Evolutionary conservation across 2,797 vertebrate species (phyloP), one percentile per base, ranked within the genome.

Genomic region (Ctenopoma kingsleyae): DNA sequence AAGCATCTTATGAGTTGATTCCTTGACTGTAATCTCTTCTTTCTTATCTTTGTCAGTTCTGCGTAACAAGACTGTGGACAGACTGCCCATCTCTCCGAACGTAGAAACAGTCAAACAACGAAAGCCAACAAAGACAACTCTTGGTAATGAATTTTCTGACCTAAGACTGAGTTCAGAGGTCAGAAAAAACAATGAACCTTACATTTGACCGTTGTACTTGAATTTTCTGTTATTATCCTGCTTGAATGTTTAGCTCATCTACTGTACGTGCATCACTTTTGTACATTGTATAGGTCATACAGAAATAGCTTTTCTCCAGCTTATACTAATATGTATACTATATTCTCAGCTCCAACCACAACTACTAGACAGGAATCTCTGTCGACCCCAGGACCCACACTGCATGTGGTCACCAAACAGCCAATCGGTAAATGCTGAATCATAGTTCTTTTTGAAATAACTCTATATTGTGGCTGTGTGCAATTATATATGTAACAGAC

Each of bases 331-430:
- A 3, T 67, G 7, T 30, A 59, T 58, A 84, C 65, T 90, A 88
- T 93, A 81, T 91, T 90, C 88, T 86, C 88, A 93, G 92, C 88
- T 85, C 70, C 90, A 54, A 81, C 81, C 69, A 80, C 87, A 78
- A 76, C 89, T 63, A 76, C 87, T 89, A 91, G 36, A 77, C 87
- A 88, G 87, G 81, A 86, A 81, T 75, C 83, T 82, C 50, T 82
- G 82, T 80, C 86, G 16, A 91, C 87, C 44, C 60, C 70, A 25
- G 83, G 87, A 86, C 64, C 90, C 74, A 76, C 74, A 81, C 59
- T 62, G 44, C 83, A 85, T 67, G 80, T 80, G 80, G 71, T 78
- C 88, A 88, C 67, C 82, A 90, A 87, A 83, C 83, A 79, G 83
- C 84, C 87, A 75, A 86, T 88, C 54, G 92, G 92, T 93, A 93